Base-by-base conservation (phyloP, 2,888 invertebrate species). In the Calameuta pallipes region DNA sequence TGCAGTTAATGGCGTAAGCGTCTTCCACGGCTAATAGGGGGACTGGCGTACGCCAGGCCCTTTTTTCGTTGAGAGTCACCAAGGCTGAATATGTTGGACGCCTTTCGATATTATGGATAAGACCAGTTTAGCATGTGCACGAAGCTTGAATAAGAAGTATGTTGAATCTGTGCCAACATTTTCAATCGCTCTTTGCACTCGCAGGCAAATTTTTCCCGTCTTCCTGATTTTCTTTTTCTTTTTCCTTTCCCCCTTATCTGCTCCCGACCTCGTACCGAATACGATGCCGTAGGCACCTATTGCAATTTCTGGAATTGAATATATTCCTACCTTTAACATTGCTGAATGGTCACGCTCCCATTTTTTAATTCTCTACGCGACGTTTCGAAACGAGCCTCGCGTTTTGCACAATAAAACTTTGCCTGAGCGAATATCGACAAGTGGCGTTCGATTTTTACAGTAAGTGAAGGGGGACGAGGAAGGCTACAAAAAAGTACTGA, bases 101-200 rank as follows among this genome's bases (percentile, higher is more conserved):
- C 56, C 56, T 56, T 23, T 56, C 56, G 85, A 87, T 87, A 86
- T 86, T 82, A 84, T 77, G 81, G 84, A 84, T 81, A 80, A 81
- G 82, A 69, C 81, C 82, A 81, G 85, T 85, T 87, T 83, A 86
- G 83, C 84, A 83, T 87, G 86, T 85, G 85, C 83, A 85, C 83
- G 85, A 84, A 85, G 83, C 79, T 81, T 83, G 87, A 86, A 88
- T 87, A 88, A 86, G 86, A 84, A 83, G 82, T 81, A 83, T 83
- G 81, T 88, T 89, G 90, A 89, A 87, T 81, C 83, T 80, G 77
- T 84, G 90, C 90, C 90, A 89, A 86, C 86, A 80, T 87, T 90
- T 89, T 88, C 88, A 88, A 89, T 89, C 88, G 88, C 82, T 85
- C 85, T 86, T 87, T 87, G 83, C 85, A 81, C 84, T 82, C 84